phyloP scores from a whole-genome alignment of 2,888 invertebrate species.

The Idaea dimidiata region DNA sequence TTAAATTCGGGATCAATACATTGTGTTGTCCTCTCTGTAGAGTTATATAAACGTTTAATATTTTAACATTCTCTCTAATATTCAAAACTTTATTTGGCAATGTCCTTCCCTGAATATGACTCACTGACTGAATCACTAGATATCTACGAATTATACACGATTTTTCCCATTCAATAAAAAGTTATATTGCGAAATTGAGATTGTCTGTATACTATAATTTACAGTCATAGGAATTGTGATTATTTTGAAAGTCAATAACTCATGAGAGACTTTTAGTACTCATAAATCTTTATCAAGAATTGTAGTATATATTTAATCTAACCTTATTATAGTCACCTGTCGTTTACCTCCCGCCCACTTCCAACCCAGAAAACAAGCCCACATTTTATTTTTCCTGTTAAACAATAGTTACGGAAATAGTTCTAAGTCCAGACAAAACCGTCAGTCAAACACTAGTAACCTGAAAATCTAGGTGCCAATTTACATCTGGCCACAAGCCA shows the following conservation, averaged over 20 bases:
- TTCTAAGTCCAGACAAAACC: slow-evolving; percentile 38
- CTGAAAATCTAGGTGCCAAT: slow-evolving; percentile 33
- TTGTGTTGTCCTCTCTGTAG: too few species aligned
- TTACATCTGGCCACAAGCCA: slow-evolving; percentile 38
- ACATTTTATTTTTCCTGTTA: slow-evolving; percentile 21
- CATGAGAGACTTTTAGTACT: background rate
- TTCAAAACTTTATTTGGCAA: slow-evolving; percentile 28
- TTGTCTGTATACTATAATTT: background rate
- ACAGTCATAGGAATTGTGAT: background rate
- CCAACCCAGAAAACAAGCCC: slow-evolving; percentile 24
- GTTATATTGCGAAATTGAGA: background rate
- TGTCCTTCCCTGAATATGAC: slow-evolving; percentile 26
- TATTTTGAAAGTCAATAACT: background rate
- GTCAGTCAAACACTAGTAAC: slow-evolving; percentile 32
- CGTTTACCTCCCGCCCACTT: slow-evolving; percentile 12
- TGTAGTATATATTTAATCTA: background rate
- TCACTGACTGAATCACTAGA: slow-evolving; percentile 26
- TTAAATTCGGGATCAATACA: too few species aligned
- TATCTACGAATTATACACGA: background rate
- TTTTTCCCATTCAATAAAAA: background rate
- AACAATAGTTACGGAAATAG: slow-evolving; percentile 26
- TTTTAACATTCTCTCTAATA: slow-evolving; percentile 14
- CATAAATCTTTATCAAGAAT: background rate
- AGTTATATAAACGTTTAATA: background rate
- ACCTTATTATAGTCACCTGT: background rate